Conservation (phyloP, 2,888 invertebrate genomes). For the Orchesella flavescens region DNA sequence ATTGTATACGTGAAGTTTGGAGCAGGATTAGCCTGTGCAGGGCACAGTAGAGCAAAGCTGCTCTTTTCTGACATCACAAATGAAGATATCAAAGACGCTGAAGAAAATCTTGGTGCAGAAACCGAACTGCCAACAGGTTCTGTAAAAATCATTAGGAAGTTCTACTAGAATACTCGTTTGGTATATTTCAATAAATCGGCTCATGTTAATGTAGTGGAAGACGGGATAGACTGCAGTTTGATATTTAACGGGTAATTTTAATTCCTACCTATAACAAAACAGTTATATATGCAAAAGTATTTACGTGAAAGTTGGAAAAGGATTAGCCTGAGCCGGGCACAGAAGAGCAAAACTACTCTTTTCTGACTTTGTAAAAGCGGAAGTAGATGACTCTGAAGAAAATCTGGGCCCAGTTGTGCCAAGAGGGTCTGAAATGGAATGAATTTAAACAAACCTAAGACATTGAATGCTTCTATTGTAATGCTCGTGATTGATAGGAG, state of each 20-base stretch:
- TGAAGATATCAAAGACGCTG: conserved; percentile 76
- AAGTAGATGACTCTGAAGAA: conserved; percentile 74
- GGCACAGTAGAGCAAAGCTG: conserved; percentile 69
- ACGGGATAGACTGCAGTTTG: not conserved
- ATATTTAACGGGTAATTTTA: not conserved
- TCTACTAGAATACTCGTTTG: not conserved
- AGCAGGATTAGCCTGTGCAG: conserved; percentile 71
- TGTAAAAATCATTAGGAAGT: conserved; percentile 57
- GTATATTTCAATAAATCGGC: not conserved
- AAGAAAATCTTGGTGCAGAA: conserved; percentile 77
- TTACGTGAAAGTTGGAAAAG: conserved; percentile 69
- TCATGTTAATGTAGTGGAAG: not conserved
- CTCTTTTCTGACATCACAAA: conserved; percentile 56
- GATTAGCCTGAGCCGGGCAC: conserved; percentile 72
- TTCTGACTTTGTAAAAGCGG: conserved; percentile 33
- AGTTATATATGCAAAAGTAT: no score
- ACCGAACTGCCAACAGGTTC: conserved; percentile 63
- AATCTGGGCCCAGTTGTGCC: conserved; percentile 75
- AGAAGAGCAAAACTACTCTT: conserved; percentile 61
- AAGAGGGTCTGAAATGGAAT: conserved; percentile 66
- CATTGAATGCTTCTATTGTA: not conserved
- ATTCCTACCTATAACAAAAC: no score
- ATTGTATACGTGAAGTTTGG: conserved; percentile 68
- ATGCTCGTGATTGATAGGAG: not conserved
- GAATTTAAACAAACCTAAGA: not conserved